Evolutionary conservation across 92 coral and sea anemone genomes (phyloP).

Genomic region (Bergia sp.): DNA sequence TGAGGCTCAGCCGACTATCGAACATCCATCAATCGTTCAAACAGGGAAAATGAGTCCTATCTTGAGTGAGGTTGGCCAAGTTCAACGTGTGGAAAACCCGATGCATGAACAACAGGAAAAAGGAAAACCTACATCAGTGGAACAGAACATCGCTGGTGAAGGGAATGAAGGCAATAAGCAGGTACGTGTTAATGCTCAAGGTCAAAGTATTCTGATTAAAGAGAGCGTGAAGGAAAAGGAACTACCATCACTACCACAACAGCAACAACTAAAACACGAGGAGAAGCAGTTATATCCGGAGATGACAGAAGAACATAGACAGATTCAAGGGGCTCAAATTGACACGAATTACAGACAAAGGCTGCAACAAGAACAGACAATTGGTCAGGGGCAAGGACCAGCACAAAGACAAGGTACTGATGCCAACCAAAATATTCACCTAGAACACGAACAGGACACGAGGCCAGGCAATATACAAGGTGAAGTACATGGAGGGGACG

Average conservation of each 20-base stretch:
- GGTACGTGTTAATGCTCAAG: no score
- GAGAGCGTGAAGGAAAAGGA: not conserved
- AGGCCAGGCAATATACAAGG: not conserved
- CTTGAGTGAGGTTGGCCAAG: not conserved
- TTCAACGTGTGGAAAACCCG: not conserved
- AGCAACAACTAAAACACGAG: not conserved
- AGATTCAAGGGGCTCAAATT: not conserved
- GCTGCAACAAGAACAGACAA: not conserved
- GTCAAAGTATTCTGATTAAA: not conserved
- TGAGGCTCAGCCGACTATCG: not conserved
- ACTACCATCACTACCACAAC: not conserved
- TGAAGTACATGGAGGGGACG: not conserved
- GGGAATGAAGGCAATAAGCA: not conserved
- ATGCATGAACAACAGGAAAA: not conserved
- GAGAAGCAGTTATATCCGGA: not conserved
- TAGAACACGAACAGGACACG: not conserved
- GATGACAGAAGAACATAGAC: not conserved
- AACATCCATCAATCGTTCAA: not conserved
- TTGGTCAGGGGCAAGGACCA: not conserved
- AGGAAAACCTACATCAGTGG: not conserved
- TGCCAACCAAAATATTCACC: not conserved
- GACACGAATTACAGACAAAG: not conserved
- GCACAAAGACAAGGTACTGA: not conserved
- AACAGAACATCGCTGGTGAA: not conserved
- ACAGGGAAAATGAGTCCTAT: not conserved